Conservation (phyloP, 2,888 invertebrate species). For the Allacma fusca region DNA sequence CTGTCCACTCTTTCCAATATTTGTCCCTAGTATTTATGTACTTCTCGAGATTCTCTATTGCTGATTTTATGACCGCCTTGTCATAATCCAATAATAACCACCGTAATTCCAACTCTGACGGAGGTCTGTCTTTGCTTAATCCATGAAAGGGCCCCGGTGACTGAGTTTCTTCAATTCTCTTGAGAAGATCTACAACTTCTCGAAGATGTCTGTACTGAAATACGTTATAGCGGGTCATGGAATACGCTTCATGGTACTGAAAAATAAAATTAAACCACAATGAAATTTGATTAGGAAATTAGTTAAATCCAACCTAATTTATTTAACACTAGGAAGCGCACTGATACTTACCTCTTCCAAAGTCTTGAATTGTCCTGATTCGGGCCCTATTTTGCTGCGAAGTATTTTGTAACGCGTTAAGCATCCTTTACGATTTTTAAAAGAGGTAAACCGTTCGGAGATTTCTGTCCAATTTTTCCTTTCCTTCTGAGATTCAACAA, state of each 20-base stretch:
- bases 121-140: slow-evolving; percentile 44
- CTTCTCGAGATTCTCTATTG: slow-evolving; percentile 46
- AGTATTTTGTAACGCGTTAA: slow-evolving; percentile 57
- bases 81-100: slow-evolving; percentile 57
- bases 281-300: slow-evolving; percentile 9
- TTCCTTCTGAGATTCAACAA: slow-evolving; percentile 48
- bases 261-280: not conserved
- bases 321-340: too few species aligned
- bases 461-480: slow-evolving; percentile 57
- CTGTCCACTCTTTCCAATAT: slow-evolving; percentile 54
- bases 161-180: slow-evolving; percentile 27
- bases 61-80: slow-evolving; percentile 40
- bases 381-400: slow-evolving; percentile 27
- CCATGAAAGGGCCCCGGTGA: slow-evolving; percentile 49
- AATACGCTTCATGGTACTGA: slow-evolving; percentile 59
- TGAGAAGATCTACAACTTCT: slow-evolving; percentile 51
- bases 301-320: too few species aligned
- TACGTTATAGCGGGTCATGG: slow-evolving; percentile 59
- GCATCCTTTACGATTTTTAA: slow-evolving; percentile 60
- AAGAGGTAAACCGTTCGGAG: slow-evolving; percentile 55
- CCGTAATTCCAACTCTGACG: slow-evolving; percentile 51
- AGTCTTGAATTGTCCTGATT: slow-evolving; percentile 47
- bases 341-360: slow-evolving; percentile 59
- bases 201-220: slow-evolving; percentile 58
- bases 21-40: slow-evolving; percentile 50